Evolutionary conservation across 2,113 vertebrate genomes (phyloP), one percentile per base, ranked within the genome.

Genomic region (Bucco capensis): DNA sequence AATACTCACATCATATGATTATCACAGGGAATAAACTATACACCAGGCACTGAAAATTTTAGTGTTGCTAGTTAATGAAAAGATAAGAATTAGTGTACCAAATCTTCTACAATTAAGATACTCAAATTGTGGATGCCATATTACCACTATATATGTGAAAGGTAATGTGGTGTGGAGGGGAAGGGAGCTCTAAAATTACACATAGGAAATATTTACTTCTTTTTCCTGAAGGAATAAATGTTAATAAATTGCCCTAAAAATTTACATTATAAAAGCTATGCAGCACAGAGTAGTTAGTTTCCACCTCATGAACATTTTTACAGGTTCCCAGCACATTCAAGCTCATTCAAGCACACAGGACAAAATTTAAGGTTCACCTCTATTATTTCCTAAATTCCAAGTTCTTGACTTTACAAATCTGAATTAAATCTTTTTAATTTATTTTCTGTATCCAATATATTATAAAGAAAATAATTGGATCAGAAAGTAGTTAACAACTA

Each of bases 41-140:
- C 5, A 88, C 16, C 35, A 94, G 31, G 53, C 4, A 2, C 37
- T 60, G 37, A 88, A 88, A 78, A 86, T 92, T 80, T 94, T 81
- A 93, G 10, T 82, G 70, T 60, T 65, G 28, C 21, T 46, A 81
- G 54, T 69, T 90, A 93, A 90, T 54, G 49, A 70, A 84, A 83
- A 88, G 3, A 76, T 70, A 88, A 89, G 44, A 94, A 83, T 86
- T 93, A 83, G 71, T 86, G 83, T 86, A 76, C 77, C 80, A 72
- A 46, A 89, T 90, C 65, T 69, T 91, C 53, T 81, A 66, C 80
- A 96, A 93, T 86, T 93, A 86, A 53, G 27, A 35, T n/a, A 47
- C 35, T 69, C 28, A 33, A 17, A 65, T 19, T 10, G 23, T 25
- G 56, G 13, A 65, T 65, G 13, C 10, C 24, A 77, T 53, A 44